A percentile compares a stretch with the other conserved stretches of the same genome.
Conservation (phyloP, 2,797 vertebrate genomes). For the Centropyge bicolor region DNA sequence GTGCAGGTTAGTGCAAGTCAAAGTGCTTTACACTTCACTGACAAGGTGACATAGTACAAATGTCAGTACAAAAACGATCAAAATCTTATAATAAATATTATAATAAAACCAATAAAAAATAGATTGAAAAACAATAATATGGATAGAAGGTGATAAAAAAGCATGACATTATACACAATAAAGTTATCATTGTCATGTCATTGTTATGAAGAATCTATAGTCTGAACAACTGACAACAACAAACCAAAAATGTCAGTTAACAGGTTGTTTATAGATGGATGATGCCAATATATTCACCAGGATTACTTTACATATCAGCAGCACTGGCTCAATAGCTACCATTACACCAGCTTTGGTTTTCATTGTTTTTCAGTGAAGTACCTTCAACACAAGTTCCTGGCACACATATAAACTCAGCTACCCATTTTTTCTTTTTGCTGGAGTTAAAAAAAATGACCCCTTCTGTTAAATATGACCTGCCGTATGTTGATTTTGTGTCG, state of each 20-base stretch:
- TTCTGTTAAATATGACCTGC: background rate
- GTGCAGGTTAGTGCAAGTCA: too few relatives aligned
- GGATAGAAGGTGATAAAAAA: background rate
- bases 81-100: too few relatives aligned
- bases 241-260: background rate
- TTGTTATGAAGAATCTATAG: background rate
- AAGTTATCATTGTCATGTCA: background rate
- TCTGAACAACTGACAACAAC: background rate
- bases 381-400: background rate
- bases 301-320: background rate
- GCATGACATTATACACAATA: background rate
- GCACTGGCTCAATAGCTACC: background rate
- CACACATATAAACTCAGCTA: background rate
- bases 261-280: conserved; percentile 1
- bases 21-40: too few relatives aligned
- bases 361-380: background rate
- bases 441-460: background rate
- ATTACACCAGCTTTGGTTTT: background rate
- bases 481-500: background rate
- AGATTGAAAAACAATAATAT: background rate
- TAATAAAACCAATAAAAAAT: background rate
- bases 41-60: too few relatives aligned
- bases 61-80: too few relatives aligned
- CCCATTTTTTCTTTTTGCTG: background rate
- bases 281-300: background rate